Evolutionary conservation across 1,140 invertebrate genomes (phyloP).

Genomic region (Metopolophium dirhodum): DNA sequence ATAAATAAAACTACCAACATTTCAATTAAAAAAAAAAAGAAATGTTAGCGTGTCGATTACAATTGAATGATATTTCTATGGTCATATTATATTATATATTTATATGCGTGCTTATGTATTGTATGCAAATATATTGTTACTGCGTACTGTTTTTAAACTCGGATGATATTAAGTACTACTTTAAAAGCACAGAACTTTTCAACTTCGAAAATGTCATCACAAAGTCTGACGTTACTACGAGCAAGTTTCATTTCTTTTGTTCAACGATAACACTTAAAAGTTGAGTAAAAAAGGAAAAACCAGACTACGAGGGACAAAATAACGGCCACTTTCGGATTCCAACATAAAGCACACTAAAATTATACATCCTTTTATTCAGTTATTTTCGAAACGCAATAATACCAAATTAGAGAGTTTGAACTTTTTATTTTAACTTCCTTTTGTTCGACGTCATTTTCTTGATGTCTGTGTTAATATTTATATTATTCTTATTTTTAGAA

Average conservation of each 20-base stretch:
- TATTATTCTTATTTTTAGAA: not conserved
- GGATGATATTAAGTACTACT: not conserved
- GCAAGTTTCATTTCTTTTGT: conserved; percentile 49
- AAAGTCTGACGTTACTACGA: conserved; percentile 12
- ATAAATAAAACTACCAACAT: not conserved
- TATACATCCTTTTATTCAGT: not conserved
- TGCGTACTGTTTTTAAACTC: not conserved
- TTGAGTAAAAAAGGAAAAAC: conserved; percentile 8
- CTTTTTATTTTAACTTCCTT: not conserved
- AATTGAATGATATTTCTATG: not conserved
- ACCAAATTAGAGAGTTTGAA: conserved; percentile 16
- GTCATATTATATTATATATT: not conserved
- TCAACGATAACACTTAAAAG: conserved; percentile 45
- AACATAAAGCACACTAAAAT: conserved; percentile 30
- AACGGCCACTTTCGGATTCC: conserved; percentile 31
- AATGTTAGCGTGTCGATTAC: not conserved
- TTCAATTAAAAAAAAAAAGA: not conserved
- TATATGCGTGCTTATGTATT: not conserved
- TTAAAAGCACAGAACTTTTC: conserved; percentile 35
- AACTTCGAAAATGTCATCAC: conserved; percentile 15
- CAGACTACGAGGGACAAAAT: conserved; percentile 11
- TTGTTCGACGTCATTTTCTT: not conserved
- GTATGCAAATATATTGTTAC: not conserved
- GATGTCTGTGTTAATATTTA: no score
- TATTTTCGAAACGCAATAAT: conserved; percentile 11